Evolutionary conservation across 1,140 invertebrate species (phyloP).

Genomic region (Pseudomyrmex sp.): DNA sequence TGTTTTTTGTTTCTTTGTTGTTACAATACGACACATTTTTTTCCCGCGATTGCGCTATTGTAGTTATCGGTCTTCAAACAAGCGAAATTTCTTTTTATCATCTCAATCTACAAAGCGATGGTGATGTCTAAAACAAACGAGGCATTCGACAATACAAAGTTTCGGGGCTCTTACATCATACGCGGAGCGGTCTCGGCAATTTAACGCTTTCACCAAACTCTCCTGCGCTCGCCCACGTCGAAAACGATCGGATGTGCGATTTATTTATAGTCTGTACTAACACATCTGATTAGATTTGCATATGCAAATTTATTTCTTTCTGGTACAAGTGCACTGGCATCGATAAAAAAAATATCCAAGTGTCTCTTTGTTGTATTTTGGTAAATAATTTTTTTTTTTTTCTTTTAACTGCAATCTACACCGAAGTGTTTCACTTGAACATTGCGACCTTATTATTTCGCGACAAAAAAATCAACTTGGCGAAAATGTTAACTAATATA

Average conservation of each 20-base stretch:
- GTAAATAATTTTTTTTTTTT: background rate
- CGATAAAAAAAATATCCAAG: background rate
- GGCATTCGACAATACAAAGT: background rate
- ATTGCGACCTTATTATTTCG: too few species aligned
- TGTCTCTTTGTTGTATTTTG: too few species aligned
- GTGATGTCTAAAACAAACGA: constrained; percentile 6
- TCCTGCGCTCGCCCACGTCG: constrained; percentile 24
- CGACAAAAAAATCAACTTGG: too few species aligned
- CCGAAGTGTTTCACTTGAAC: too few species aligned
- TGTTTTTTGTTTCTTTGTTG: too few species aligned
- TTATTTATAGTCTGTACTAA: background rate
- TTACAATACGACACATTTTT: too few species aligned
- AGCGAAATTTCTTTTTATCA: too few species aligned
- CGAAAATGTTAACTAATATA: too few species aligned
- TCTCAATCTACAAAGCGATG: background rate
- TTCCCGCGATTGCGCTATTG: background rate
- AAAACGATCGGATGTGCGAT: constrained; percentile 19
- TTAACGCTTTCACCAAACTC: constrained; percentile 53
- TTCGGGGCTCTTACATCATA: constrained; percentile 40
- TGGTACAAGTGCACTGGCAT: background rate
- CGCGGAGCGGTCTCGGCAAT: constrained; percentile 3
- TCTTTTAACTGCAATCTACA: too few species aligned
- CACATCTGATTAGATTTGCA: constrained; percentile 29
- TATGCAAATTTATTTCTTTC: background rate
- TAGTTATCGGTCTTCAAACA: too few species aligned